Evolutionary conservation across 2,113 vertebrate genomes (phyloP).

Genomic region (Bettongia penicillata): DNA sequence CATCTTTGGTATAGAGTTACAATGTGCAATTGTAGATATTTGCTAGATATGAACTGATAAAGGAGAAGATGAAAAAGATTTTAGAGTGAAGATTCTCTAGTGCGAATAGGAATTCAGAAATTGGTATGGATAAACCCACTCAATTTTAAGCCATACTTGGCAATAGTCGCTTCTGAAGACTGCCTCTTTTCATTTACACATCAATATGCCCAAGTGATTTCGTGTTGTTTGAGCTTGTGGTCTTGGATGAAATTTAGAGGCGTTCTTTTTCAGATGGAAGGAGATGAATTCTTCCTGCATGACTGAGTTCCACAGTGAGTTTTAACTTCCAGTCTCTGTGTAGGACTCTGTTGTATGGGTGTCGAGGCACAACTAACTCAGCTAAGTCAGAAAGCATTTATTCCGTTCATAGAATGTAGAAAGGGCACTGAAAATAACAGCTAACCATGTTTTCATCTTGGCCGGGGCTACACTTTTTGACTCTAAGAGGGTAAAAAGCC

Average conservation of each 20-base stretch:
- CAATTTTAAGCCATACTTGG: slow-evolving; percentile 14
- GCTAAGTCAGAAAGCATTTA: not conserved
- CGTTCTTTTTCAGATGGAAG: slow-evolving; percentile 56
- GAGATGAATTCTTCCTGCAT: slow-evolving; percentile 47
- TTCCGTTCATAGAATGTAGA: slow-evolving; percentile 11
- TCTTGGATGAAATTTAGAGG: slow-evolving; percentile 1
- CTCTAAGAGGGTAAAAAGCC: slow-evolving; percentile 45
- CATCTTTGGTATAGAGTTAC: not conserved
- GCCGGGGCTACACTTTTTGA: not conserved
- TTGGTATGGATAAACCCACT: not conserved
- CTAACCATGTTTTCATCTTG: slow-evolving; percentile 29
- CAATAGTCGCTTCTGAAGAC: not conserved
- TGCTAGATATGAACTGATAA: not conserved
- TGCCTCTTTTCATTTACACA: not conserved
- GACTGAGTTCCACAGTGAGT: slow-evolving; percentile 1
- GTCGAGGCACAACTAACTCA: slow-evolving; percentile 20
- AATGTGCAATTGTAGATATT: not conserved
- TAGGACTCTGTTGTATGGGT: not conserved
- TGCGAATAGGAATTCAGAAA: not conserved
- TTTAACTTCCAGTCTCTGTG: slow-evolving; percentile 26
- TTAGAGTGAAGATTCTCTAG: not conserved
- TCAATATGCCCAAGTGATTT: slow-evolving; percentile 30
- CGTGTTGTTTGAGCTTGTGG: not conserved
- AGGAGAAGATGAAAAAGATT: not conserved
- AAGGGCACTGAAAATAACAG: not conserved